phyloP scores from a whole-genome alignment of 2,113 vertebrate genomes.

The Macroglossus sobrinus region DNA sequence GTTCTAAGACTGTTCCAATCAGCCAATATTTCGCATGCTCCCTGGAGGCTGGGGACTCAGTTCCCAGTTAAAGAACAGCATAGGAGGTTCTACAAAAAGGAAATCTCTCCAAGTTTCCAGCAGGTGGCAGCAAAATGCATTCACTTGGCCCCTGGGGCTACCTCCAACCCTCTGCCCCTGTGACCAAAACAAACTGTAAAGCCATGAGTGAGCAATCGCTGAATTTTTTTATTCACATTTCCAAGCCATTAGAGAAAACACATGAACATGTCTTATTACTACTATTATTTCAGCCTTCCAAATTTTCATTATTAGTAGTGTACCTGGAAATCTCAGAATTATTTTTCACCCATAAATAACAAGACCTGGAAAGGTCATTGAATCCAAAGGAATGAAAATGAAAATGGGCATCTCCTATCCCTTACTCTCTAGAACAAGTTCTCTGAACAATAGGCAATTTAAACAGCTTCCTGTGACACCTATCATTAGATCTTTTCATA shows the following conservation, averaged over 20 bases:
- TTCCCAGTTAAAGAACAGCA: constrained; percentile 76
- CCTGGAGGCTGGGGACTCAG: constrained; percentile 33
- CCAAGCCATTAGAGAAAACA: not conserved
- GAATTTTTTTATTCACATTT: not conserved
- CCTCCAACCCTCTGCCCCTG: not conserved
- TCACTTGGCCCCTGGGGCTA: not conserved
- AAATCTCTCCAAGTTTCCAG: constrained; percentile 39
- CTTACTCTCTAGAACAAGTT: constrained; percentile 1
- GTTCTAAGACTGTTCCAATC: not conserved
- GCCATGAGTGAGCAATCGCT: not conserved
- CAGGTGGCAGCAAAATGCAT: constrained; percentile 53
- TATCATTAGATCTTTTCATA: constrained; percentile 43
- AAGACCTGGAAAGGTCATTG: not conserved
- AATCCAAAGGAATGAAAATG: too few relatives aligned
- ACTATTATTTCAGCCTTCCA: not conserved
- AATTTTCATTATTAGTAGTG: constrained; percentile 41
- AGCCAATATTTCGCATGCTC: not conserved
- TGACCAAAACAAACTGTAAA: not conserved
- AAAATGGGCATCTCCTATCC: not conserved
- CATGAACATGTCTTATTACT: not conserved
- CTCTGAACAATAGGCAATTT: not conserved
- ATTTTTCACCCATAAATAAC: not conserved
- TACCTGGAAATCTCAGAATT: constrained; percentile 57
- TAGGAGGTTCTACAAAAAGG: constrained; percentile 37
- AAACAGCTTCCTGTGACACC: constrained; percentile 28